phyloP scores from a whole-genome alignment of 2,888 invertebrate genomes.

The Disparrhopalites patrizii region DNA sequence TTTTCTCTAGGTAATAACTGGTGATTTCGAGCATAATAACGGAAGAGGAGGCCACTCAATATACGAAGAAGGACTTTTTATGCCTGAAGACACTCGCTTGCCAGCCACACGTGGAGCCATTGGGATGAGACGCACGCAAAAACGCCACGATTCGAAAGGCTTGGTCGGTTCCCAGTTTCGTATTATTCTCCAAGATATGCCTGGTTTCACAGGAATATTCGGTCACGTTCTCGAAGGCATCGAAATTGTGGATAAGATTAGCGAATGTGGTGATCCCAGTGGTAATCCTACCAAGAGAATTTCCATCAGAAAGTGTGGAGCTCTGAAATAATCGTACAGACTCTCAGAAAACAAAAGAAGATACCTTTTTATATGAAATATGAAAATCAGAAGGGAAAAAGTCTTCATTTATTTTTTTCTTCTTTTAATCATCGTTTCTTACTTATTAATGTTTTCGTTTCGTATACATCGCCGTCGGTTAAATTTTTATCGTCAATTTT shows the following conservation, averaged over 20 bases:
- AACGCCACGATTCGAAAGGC: conserved; percentile 71
- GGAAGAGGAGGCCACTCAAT: conserved; percentile 74
- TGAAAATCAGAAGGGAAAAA: conserved; percentile 3
- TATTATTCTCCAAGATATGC: conserved; percentile 74
- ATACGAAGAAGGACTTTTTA: conserved; percentile 71
- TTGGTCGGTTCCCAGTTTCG: conserved; percentile 82
- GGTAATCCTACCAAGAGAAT: conserved; percentile 73
- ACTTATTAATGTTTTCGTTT: conserved; percentile 11
- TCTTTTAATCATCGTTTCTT: conserved; percentile 13
- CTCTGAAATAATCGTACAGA: conserved; percentile 34
- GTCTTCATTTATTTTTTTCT: conserved; percentile 22
- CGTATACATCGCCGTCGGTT: conserved; percentile 10
- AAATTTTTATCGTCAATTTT: conserved; percentile 24
- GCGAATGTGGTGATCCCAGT: conserved; percentile 70
- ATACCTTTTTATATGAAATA: conserved; percentile 9
- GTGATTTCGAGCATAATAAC: conserved; percentile 75
- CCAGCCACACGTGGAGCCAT: conserved; percentile 71
- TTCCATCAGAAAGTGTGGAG: conserved; percentile 68
- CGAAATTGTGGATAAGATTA: conserved; percentile 72
- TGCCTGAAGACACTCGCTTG: conserved; percentile 75
- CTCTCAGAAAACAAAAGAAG: conserved; percentile 9
- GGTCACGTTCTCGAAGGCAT: conserved; percentile 75
- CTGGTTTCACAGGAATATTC: conserved; percentile 77
- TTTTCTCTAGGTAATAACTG: conserved; percentile 55
- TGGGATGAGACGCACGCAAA: conserved; percentile 75